Conservation (phyloP, 2,888 invertebrate species). For the Girardia tigrina region DNA sequence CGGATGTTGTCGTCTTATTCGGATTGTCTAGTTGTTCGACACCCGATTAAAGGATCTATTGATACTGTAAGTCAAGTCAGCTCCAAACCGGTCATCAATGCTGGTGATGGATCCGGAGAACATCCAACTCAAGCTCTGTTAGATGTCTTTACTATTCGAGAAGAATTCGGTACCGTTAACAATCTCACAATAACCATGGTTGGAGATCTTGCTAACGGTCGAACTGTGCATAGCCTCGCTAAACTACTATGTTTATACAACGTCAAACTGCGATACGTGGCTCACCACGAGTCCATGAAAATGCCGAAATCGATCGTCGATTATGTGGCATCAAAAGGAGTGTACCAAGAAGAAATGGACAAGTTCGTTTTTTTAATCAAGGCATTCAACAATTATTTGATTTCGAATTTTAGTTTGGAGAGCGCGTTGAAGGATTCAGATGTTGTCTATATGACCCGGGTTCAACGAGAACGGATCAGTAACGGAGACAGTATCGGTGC, state of each 20-base stretch:
- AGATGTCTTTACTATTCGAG: constrained; percentile 90
- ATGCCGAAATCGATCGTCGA: constrained; percentile 78
- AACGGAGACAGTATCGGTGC: constrained; percentile 51
- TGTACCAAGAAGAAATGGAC: constrained; percentile 56
- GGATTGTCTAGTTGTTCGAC: constrained; percentile 80
- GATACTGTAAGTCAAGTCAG: constrained; percentile 69
- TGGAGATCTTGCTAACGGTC: constrained; percentile 88
- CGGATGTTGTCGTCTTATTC: constrained; percentile 57
- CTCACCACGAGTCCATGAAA: constrained; percentile 56
- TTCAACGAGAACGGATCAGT: constrained; percentile 79
- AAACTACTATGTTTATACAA: constrained; percentile 80
- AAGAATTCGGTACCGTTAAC: constrained; percentile 96
- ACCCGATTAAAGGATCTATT: constrained; percentile 80
- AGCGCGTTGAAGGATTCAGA: constrained; percentile 79
- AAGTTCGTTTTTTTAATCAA: background rate
- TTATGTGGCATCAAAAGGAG: constrained; percentile 65
- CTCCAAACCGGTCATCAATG: constrained; percentile 87
- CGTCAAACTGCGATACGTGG: constrained; percentile 67
- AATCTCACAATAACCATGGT: constrained; percentile 91
- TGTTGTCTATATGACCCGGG: constrained; percentile 92
- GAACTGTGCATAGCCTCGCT: constrained; percentile 92
- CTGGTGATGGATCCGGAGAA: constrained; percentile 68
- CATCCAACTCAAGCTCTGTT: constrained; percentile 83
- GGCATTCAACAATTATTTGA: background rate
- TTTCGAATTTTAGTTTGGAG: constrained; percentile 55